Evolutionary conservation across 2,888 invertebrate species (phyloP).

Genomic region (Aplocera efformata): DNA sequence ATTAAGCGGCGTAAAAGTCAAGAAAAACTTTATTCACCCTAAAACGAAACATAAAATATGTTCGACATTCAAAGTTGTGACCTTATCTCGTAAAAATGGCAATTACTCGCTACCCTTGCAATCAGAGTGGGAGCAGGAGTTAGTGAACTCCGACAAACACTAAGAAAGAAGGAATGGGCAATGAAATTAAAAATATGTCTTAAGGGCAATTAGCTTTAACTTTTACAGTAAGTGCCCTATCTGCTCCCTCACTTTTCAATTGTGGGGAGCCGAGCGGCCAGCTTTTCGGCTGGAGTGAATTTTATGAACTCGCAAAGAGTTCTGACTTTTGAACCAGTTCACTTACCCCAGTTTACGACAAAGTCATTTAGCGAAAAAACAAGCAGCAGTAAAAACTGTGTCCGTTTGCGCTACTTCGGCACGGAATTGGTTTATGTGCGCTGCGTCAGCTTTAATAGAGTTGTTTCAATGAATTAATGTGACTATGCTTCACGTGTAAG

Average conservation of each 20-base stretch:
- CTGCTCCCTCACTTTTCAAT: conserved; percentile 73
- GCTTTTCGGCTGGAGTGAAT: conserved; percentile 68
- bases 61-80: conserved; percentile 74
- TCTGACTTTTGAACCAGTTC: conserved; percentile 63
- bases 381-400: conserved; percentile 19
- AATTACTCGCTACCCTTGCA: conserved; percentile 73
- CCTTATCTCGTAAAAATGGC: conserved; percentile 78
- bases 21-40: conserved; percentile 27
- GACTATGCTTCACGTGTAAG: too few relatives aligned
- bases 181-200: conserved; percentile 82
- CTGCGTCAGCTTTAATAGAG: not conserved
- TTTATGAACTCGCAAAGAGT: conserved; percentile 73
- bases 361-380: conserved; percentile 19
- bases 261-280: conserved; percentile 65
- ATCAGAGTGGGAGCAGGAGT: conserved; percentile 51
- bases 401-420: conserved; percentile 13
- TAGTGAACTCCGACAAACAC: conserved; percentile 71
- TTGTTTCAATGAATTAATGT: too few relatives aligned
- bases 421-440: conserved; percentile 6
- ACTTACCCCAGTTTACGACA: conserved; percentile 38
- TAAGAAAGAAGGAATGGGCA: conserved; percentile 76
- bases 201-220: conserved; percentile 82
- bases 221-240: conserved; percentile 80
- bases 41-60: conserved; percentile 63
- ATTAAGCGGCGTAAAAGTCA: conserved; percentile 22